Conservation (phyloP, 2,888 invertebrate genomes). For the Agrochola litura region DNA sequence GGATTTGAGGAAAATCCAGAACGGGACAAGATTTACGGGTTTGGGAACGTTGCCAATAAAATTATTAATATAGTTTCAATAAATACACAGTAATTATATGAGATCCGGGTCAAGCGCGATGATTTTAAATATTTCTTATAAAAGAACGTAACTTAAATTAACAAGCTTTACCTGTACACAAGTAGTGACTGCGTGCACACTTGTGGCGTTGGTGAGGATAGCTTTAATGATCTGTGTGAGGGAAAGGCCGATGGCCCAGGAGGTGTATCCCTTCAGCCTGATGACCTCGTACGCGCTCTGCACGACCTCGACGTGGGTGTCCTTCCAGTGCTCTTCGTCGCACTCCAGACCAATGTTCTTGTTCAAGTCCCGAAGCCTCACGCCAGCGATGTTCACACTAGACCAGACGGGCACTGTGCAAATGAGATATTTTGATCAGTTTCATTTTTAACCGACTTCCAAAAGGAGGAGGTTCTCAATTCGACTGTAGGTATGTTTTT, state of each 20-base stretch:
- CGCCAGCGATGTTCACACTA: slow-evolving; percentile 97
- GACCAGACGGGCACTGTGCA: slow-evolving; percentile 97
- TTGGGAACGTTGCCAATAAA: slow-evolving; percentile 9
- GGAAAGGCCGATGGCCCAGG: slow-evolving; percentile 97
- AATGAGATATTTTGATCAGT: neutral
- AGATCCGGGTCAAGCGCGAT: neutral
- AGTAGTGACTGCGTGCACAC: slow-evolving; percentile 95
- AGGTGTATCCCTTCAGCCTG: slow-evolving; percentile 96
- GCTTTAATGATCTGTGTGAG: slow-evolving; percentile 93
- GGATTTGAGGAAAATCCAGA: slow-evolving; percentile 9
- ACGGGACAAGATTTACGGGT: neutral
- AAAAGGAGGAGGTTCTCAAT: too few species aligned
- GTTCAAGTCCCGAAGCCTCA: slow-evolving; percentile 94
- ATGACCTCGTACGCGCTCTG: slow-evolving; percentile 97
- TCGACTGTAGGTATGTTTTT: too few species aligned
- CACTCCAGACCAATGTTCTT: slow-evolving; percentile 93
- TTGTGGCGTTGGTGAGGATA: slow-evolving; percentile 93
- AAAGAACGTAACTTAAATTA: neutral
- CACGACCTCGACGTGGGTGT: slow-evolving; percentile 95
- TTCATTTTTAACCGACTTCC: too few species aligned
- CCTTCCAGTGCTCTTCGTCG: slow-evolving; percentile 95
- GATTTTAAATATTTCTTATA: neutral
- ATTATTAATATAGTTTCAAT: neutral
- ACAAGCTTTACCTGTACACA: slow-evolving; percentile 91
- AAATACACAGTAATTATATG: neutral